Percentiles rank a stretch among this genome's conserved stretches.
Conservation (phyloP, 2,888 invertebrate genomes). For the Alsophila aescularia region DNA sequence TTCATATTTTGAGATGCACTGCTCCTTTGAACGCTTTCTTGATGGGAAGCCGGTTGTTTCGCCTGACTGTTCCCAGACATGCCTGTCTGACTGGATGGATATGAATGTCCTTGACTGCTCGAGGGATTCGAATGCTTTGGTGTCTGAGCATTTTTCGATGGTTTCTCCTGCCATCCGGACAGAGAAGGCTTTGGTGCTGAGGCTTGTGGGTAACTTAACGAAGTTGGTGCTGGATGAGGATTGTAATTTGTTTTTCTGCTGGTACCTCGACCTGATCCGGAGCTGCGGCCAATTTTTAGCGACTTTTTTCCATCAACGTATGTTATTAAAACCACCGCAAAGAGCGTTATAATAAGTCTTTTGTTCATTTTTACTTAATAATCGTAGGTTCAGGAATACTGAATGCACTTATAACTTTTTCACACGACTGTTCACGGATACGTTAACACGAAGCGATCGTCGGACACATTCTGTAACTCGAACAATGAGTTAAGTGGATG, state of each 20-base stretch:
- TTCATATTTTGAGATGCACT: conserved; percentile 55
- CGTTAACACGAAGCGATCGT: conserved; percentile 45
- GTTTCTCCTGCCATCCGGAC: conserved; percentile 74
- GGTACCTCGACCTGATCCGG: conserved; percentile 65
- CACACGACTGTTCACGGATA: conserved; percentile 7
- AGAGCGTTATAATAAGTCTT: conserved; percentile 46
- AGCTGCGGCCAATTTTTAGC: conserved; percentile 64
- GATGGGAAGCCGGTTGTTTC: conserved; percentile 55
- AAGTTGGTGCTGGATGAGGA: conserved; percentile 71
- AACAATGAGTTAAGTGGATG: conserved; percentile 54
- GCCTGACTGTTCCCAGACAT: conserved; percentile 62
- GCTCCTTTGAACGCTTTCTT: conserved; percentile 67
- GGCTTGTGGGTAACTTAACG: conserved; percentile 70
- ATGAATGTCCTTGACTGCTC: conserved; percentile 61
- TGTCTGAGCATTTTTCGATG: conserved; percentile 55
- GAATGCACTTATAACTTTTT: conserved; percentile 14
- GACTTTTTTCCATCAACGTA: conserved; percentile 65
- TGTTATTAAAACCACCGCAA: conserved; percentile 49
- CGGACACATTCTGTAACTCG: conserved; percentile 63
- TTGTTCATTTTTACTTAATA: conserved; percentile 49
- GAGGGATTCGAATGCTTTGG: conserved; percentile 57
- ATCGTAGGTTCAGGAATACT: not conserved
- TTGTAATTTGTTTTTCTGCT: conserved; percentile 62
- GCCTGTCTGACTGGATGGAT: conserved; percentile 71
- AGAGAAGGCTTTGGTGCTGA: conserved; percentile 64